Evolutionary conservation across 2,888 invertebrate genomes (phyloP).

Genomic region (Penaeus monodon): DNA sequence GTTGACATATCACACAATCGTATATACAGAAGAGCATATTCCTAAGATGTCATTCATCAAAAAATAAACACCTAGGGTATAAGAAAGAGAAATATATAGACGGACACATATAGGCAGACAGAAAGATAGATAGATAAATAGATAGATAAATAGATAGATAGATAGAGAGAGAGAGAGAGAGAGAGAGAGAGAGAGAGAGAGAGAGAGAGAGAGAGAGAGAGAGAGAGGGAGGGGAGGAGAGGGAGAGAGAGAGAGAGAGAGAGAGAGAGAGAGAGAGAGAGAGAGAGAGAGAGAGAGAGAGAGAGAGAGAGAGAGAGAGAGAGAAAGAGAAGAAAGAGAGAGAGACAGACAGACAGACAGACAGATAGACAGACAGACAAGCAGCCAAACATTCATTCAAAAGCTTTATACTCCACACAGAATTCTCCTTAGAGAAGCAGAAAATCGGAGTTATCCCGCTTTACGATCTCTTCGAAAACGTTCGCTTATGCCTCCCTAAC

Average conservation of each 20-base stretch:
- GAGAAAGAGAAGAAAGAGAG: not conserved
- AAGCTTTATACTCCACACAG: not conserved
- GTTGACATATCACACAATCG: no score
- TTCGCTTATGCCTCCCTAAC: slow-evolving; percentile 26
- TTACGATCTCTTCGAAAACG: slow-evolving; percentile 27
- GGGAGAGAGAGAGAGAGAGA: slow-evolving; percentile 13
- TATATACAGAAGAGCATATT: no score
- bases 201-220: slow-evolving; percentile 17
- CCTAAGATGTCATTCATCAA: no score
- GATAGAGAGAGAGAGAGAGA: slow-evolving; percentile 23
- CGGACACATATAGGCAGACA: no score
- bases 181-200: slow-evolving; percentile 9
- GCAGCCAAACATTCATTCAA: not conserved
- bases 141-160: slow-evolving; percentile 10
- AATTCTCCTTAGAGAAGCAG: not conserved
- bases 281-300: slow-evolving; percentile 14
- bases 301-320: slow-evolving; percentile 18
- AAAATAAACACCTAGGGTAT: no score
- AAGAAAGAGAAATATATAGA: no score
- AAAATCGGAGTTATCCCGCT: slow-evolving; percentile 30
- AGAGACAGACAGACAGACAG: not conserved
- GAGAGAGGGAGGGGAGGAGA: not conserved
- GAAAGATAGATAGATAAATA: not conserved
- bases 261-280: slow-evolving; percentile 23
- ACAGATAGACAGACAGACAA: not conserved